Evolutionary conservation across 2,888 invertebrate genomes (phyloP), one percentile per base, ranked within the genome.

Genomic region (Metellina segmentata): DNA sequence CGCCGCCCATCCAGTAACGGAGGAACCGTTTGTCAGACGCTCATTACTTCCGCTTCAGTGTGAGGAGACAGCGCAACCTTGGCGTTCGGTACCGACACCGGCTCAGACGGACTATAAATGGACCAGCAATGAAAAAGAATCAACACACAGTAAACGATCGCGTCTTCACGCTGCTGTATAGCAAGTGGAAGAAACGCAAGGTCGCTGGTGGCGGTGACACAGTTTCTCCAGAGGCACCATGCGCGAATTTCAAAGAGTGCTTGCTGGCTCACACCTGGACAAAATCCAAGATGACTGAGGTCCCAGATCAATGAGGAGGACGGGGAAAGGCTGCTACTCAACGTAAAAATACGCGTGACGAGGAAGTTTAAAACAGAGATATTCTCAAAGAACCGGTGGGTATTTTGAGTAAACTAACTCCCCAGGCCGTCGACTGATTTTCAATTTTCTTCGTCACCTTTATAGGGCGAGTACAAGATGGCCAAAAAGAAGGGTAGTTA

Each of bases 51-150:
- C 81, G 71, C 81, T 61, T 20, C 13, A 34, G n/a, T 69, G n/a
- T 69, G 34, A 20, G 69, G 9, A 74, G 69, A 20, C 34, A 16
- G 9, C 1, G 70, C 70, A 86, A 86, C 85, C 85, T 86, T 86
- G 85, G 49, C 78, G 85, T 19, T 7, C 34, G 4, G 34, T 34
- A 2, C 34, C 34, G 34, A 34, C 19, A 11, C 48, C 71, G 81
- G 16, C 52, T n/a, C 81, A 88, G 88, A 81, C 88, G 72, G 52
- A 74, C 88, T 88, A 88, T 79, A 88, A 79, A 88, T 88, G 88
- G 88, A 72, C 48, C 81, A 81, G 48, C 87, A 81, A 71, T 34
- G 71, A 71, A 70, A 81, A 34, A 69, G 75, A 69, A 69, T 34
- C 16, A 81, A 53, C 74, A n/a, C 61, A 61, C 61, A 13, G 61